Conservation (phyloP, 53 echinoderm and acorn worm genomes). For the Hippasteria phrygiana region DNA sequence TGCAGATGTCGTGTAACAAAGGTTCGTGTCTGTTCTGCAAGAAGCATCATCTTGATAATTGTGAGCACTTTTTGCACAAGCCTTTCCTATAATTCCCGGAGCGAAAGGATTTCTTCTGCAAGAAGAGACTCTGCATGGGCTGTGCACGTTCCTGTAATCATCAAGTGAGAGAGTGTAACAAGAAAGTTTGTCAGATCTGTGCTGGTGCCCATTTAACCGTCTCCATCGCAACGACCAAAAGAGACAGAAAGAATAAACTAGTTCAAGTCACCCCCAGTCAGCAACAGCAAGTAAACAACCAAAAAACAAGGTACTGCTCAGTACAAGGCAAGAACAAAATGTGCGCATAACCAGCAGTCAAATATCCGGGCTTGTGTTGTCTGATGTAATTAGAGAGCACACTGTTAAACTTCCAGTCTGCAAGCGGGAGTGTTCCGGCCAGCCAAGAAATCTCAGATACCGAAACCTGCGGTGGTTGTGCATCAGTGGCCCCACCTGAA, state of each 20-base stretch:
- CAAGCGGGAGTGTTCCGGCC: conserved; percentile 13
- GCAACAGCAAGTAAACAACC: not conserved
- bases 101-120: conserved; percentile 22
- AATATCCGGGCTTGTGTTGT: conserved; percentile 1
- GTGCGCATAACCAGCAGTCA: not conserved
- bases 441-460: conserved; percentile 46
- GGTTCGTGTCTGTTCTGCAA: conserved; percentile 13
- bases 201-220: conserved; percentile 26
- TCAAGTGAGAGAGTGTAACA: conserved; percentile 18
- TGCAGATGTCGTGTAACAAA: too few relatives aligned
- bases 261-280: not conserved
- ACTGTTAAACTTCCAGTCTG: conserved; percentile 5
- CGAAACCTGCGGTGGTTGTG: conserved; percentile 45
- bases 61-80: not conserved
- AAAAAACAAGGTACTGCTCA: conserved; percentile 3
- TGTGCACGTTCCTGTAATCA: conserved; percentile 22
- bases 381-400: conserved; percentile 1
- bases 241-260: not conserved
- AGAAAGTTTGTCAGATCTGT: conserved; percentile 8
- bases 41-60: conserved; percentile 14
- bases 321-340: not conserved
- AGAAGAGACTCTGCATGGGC: conserved; percentile 32
- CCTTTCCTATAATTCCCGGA: not conserved
- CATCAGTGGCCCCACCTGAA: conserved; percentile 39
- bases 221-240: conserved; percentile 15